Conservation (phyloP, 37 sponge, comb jelly and placozoan species). For the Halisarca cf. caerulea region DNA sequence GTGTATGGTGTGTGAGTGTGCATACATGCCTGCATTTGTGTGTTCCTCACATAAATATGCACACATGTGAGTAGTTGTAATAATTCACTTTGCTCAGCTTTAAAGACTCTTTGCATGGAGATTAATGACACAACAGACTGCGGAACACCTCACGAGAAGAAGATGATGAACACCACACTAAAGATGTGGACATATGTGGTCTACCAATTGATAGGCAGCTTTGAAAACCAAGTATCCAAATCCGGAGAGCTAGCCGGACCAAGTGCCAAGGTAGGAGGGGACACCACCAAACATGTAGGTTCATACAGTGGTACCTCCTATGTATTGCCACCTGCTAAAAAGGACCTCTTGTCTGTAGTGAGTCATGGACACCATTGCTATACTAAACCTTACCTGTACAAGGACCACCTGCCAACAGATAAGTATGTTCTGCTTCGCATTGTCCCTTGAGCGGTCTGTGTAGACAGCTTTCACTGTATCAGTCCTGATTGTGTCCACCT, state of each 20-base stretch:
- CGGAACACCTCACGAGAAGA: neutral
- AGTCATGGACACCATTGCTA: no score
- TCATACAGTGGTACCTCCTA: no score
- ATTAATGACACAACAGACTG: neutral
- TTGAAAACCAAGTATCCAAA: conserved; percentile 53
- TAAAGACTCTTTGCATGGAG: neutral
- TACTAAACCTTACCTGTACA: no score
- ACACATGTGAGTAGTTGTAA: no score
- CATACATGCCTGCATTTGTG: neutral
- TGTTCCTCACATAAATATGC: neutral
- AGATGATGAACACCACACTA: neutral
- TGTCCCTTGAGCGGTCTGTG: no score
- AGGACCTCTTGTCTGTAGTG: no score
- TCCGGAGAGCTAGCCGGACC: neutral
- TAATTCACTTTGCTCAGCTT: neutral
- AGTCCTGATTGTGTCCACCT: no score
- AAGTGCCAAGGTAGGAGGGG: neutral
- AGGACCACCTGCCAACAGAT: no score
- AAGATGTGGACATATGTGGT: conserved; percentile 79
- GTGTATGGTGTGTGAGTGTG: neutral
- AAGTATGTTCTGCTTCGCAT: no score
- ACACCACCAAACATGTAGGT: no score
- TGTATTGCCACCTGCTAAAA: no score
- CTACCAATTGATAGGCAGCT: conserved; percentile 58
- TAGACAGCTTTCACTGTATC: no score